Evolutionary conservation across 1,140 invertebrate genomes (phyloP).

Genomic region (Lucilia cuprina): DNA sequence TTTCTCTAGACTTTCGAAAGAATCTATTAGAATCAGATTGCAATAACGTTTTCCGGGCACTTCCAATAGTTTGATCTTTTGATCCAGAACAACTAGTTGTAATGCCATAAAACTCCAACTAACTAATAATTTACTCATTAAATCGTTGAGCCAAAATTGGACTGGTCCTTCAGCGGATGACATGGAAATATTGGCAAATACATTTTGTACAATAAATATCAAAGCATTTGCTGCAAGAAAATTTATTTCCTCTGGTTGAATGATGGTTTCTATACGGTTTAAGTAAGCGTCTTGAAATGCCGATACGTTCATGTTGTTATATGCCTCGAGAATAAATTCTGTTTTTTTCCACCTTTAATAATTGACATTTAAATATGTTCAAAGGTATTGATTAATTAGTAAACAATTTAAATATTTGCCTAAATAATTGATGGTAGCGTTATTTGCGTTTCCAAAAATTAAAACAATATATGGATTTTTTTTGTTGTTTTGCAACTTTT

Average conservation of each 20-base stretch:
- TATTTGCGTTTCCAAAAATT: no score
- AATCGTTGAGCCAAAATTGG: background rate
- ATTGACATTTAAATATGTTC: no score
- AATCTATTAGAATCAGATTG: slow-evolving; percentile 27
- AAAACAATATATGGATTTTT: no score
- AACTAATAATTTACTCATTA: background rate
- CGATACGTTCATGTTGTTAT: background rate
- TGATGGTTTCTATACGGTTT: background rate
- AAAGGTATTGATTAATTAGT: no score
- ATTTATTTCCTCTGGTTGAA: background rate
- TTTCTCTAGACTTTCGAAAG: slow-evolving; percentile 17
- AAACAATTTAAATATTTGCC: no score
- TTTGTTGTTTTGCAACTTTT: no score
- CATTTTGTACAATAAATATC: background rate
- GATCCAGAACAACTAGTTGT: background rate
- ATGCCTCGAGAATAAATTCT: no score
- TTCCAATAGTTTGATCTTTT: background rate
- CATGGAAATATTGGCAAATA: background rate
- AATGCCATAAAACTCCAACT: background rate
- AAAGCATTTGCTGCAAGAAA: background rate
- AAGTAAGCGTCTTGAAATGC: background rate
- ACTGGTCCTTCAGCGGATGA: background rate
- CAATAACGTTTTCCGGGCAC: background rate
- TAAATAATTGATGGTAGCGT: no score
- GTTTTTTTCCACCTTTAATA: no score